Evolutionary conservation across 2,797 vertebrate species (phyloP).

Genomic region (Apodemus agrarius): DNA sequence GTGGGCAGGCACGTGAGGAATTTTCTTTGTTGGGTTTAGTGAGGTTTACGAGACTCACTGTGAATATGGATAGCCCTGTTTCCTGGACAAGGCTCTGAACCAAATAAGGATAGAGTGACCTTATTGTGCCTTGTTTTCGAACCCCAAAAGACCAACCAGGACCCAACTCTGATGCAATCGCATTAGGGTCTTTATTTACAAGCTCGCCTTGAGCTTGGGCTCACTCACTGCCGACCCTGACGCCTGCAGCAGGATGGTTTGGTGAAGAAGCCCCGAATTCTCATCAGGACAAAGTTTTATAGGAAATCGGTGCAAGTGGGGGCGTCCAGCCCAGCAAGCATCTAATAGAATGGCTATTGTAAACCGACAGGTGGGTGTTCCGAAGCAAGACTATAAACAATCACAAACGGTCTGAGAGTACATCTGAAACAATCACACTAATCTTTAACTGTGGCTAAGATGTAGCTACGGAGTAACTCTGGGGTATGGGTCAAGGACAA

Average conservation of each 20-base stretch:
- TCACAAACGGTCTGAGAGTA: background rate
- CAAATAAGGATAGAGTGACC: background rate
- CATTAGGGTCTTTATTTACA: background rate
- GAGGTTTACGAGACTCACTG: background rate
- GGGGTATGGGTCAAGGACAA: background rate
- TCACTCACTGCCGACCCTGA: background rate
- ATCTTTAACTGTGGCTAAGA: background rate
- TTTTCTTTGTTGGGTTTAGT: background rate
- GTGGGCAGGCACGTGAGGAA: background rate
- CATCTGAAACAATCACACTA: background rate
- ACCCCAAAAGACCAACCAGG: background rate
- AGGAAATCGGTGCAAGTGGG: background rate
- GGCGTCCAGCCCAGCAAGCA: background rate
- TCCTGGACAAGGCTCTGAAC: background rate
- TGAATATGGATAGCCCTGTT: background rate
- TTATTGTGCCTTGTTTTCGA: background rate
- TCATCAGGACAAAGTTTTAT: background rate
- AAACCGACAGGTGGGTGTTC: background rate
- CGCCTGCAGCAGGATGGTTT: background rate
- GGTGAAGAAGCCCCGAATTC: background rate
- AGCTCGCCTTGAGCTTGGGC: background rate
- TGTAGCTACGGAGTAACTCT: background rate
- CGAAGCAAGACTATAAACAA: background rate
- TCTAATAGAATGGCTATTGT: background rate
- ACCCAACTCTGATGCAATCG: background rate